Evolutionary conservation across 2,888 invertebrate genomes (phyloP).

Genomic region (Tetragonisca angustula): DNA sequence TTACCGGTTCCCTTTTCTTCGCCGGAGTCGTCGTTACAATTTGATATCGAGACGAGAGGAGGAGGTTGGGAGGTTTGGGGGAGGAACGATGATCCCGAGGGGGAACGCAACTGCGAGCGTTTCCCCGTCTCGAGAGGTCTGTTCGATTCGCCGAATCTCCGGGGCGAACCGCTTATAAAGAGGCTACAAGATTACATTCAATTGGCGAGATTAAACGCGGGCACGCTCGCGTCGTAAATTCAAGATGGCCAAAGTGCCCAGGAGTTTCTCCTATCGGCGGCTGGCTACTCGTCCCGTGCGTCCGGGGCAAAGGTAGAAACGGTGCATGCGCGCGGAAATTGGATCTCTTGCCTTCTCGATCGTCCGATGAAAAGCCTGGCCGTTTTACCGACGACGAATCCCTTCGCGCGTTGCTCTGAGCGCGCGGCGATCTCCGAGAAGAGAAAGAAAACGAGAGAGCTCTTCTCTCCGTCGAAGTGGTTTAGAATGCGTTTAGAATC

Average conservation of each 20-base stretch:
- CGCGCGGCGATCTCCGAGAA: not conserved
- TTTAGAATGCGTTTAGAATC: not conserved
- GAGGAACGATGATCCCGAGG: slow-evolving; percentile 5
- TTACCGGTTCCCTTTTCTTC: slow-evolving; percentile 67
- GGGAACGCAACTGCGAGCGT: not conserved
- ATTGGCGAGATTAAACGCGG: slow-evolving; percentile 55
- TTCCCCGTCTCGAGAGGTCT: slow-evolving; percentile 1
- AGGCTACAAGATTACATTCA: slow-evolving; percentile 53
- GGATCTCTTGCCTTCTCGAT: slow-evolving; percentile 44
- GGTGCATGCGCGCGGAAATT: slow-evolving; percentile 44
- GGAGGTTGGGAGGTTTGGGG: too few relatives aligned
- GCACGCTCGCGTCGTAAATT: slow-evolving; percentile 44
- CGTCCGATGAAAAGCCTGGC: slow-evolving; percentile 29
- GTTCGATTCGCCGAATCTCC: slow-evolving; percentile 22
- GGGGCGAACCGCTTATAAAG: slow-evolving; percentile 34
- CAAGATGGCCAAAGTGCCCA: not conserved
- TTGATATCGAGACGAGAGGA: slow-evolving; percentile 47
- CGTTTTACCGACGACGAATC: slow-evolving; percentile 32
- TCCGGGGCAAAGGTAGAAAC: slow-evolving; percentile 30
- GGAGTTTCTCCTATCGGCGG: not conserved
- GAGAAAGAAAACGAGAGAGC: too few relatives aligned
- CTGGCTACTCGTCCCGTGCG: slow-evolving; percentile 26
- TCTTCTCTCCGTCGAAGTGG: too few relatives aligned
- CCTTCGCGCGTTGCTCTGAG: not conserved
- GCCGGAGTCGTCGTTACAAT: slow-evolving; percentile 40